phyloP scores from a whole-genome alignment of 2,797 vertebrate genomes.

The Allobates femoralis region DNA sequence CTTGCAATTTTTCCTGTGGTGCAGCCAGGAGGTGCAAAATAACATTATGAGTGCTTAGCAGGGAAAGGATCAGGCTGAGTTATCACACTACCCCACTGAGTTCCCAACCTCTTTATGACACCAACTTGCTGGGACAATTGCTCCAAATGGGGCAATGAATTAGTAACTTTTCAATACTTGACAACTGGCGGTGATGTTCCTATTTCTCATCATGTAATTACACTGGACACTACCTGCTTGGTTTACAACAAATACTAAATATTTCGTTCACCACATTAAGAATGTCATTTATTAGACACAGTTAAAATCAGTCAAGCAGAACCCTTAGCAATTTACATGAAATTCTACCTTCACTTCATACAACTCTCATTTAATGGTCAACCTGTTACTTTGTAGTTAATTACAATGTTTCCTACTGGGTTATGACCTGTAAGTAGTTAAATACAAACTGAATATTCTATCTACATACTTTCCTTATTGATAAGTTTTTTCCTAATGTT shows the following conservation, averaged over 20 bases:
- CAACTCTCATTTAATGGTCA: not conserved
- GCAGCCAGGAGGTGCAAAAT: slow-evolving; percentile 58
- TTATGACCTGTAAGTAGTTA: slow-evolving; percentile 25
- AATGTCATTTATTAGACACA: slow-evolving; percentile 1
- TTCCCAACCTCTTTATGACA: slow-evolving; percentile 37
- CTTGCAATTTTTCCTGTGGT: slow-evolving; percentile 50
- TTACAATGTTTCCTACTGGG: slow-evolving; percentile 35
- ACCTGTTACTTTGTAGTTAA: slow-evolving; percentile 35
- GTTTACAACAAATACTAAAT: not conserved
- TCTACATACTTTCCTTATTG: no score
- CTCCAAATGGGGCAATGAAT: not conserved
- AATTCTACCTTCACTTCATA: slow-evolving; percentile 6
- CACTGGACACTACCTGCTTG: no score
- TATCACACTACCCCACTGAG: slow-evolving; percentile 34
- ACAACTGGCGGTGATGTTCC: not conserved
- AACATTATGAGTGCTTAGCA: slow-evolving; percentile 47
- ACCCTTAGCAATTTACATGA: not conserved
- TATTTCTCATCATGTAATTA: not conserved
- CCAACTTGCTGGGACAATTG: slow-evolving; percentile 27
- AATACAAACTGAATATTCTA: not conserved
- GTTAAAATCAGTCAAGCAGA: slow-evolving; percentile 6
- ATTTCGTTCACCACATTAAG: not conserved
- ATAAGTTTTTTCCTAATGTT: no score
- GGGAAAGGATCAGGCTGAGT: slow-evolving; percentile 6
- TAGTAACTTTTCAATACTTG: slow-evolving; percentile 11